Evolutionary conservation across 2,797 vertebrate genomes (phyloP), one percentile per base, ranked within the genome.

Genomic region (Phrynocephalus vlangalii): DNA sequence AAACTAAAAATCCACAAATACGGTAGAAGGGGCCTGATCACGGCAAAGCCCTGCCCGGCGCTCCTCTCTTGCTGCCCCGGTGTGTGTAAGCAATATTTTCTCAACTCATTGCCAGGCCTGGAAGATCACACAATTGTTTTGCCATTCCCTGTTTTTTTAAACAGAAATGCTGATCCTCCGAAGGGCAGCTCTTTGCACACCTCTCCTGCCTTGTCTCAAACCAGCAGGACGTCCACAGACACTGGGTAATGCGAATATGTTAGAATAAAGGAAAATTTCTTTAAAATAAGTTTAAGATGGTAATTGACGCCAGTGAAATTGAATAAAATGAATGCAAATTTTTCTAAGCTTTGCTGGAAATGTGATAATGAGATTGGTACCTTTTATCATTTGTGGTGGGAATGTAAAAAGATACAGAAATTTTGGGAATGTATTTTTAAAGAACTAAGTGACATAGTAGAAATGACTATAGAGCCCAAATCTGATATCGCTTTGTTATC

Each of bases 191-290:
- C 20, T 56, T 86, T 8, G 78, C 66, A 63, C 3, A 44, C 80
- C 84, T 44, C 78, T 0, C 89, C 92, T 94, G 92, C 73, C 79
- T 91, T 5, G 63, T 0, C 0, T 91, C 88, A 85, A 89, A 72
- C 50, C 5, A 33, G 15, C 18, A 24, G 22, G 30, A 24, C 18
- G 0, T 0, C 7, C 1, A 60, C 26, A 72, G 76, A 38, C 66
- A 26, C 28, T 30, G 66, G 30, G 72, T 50, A 86, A 38, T 24
- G 68, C 56, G 78, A 56, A 0, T 3, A 76, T 2, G 72, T 88
- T 16, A 48, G 81, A 13, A n/a, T 3, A n/a, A 67, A 67, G 38
- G 1, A 44, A 44, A 44, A 5, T 44, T 73, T 52, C 11, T 60
- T 84, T 56, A 44, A 44, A 44, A 44, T 44, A 44, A 44, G 38